A percentile compares a stretch with the other conserved stretches of the same genome.
These are phyloP conservation scores for Carterocephalus palaemon DNA, from an alignment of 2,888 invertebrate genomes.

Conservation along the genomic window DNA sequence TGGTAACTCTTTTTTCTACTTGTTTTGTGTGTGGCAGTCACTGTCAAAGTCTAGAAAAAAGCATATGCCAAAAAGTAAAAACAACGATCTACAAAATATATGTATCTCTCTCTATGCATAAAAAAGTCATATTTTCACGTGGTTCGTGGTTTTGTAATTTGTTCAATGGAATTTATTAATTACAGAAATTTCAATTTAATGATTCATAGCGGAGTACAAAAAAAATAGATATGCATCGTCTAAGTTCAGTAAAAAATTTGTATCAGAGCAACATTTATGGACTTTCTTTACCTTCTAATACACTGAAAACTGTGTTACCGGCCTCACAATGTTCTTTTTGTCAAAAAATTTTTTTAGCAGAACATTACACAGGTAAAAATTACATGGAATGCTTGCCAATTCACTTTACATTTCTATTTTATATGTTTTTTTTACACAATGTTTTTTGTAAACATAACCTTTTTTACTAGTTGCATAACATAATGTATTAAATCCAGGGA, in stretches of 20 bases:
- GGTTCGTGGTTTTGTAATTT: slow-evolving; percentile 34
- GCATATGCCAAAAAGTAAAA: too few species aligned
- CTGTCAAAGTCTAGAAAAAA: slow-evolving; percentile 19
- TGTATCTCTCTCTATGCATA: too few species aligned
- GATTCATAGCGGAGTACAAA: too few species aligned
- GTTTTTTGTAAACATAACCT: slow-evolving; percentile 44
- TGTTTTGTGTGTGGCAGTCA: too few species aligned
- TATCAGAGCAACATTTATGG: slow-evolving; percentile 62
- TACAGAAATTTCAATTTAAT: too few species aligned
- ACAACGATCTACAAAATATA: too few species aligned
- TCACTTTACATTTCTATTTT: background rate
- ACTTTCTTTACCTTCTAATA: slow-evolving; percentile 45
- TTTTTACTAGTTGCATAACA: slow-evolving; percentile 62
- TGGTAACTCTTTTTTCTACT: too few species aligned
- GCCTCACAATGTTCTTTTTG: slow-evolving; percentile 72
- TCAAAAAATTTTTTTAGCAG: slow-evolving; percentile 56
- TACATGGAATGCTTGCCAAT: background rate
- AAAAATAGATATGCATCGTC: slow-evolving; percentile 67
- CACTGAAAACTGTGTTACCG: slow-evolving; percentile 40
- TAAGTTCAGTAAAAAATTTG: slow-evolving; percentile 61
- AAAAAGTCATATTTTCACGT: slow-evolving; percentile 29
- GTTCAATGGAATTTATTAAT: too few species aligned
- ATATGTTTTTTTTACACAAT: slow-evolving; percentile 1
- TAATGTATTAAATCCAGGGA: slow-evolving; percentile 53
- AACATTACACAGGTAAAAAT: slow-evolving; percentile 53